Base-by-base conservation (phyloP, 2,888 invertebrate species). In the Halictus ligatus region DNA sequence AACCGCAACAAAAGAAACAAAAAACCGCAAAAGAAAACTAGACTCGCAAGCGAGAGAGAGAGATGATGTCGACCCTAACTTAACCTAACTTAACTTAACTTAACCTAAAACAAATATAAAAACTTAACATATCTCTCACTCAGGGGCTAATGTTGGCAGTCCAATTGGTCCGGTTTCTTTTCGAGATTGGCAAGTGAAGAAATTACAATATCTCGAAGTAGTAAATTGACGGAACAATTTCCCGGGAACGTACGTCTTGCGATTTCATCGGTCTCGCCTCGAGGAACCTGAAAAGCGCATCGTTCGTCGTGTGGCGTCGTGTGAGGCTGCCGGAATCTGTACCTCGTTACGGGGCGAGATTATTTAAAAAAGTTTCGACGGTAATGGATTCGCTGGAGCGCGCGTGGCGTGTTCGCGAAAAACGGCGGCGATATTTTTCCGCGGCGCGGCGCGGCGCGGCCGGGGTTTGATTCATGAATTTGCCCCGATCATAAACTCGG, bases 401-500 rank as follows among this genome's bases (percentile, higher is more conserved):
- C 35, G 54, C n/a, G 40, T n/a, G 5, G 54, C 58, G 83, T 35
- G 67, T 35, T 85, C 85, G 76, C n/a, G 67, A 85, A 76, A 80
- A 85, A 85, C 80, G 58, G 25, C 46, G 64, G 72, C 72, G 75
- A 58, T 78, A 85, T 75, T 85, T 85, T 85, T 85, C 58, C 40
- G 1, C 80, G 72, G 4, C n/a, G 10, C 54, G 54, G 21, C 50
- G 18, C 7, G 58, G 54, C 54, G 10, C 10, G 58, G 58, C 58
- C 58, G 75, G 46, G 40, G 54, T 54, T 74, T 82, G 82, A 79
- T 86, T 86, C 86, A 86, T 82, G 86, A 82, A 82, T 86, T 86
- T 72, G 71, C 71, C 40, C 69, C 81, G 86, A 86, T 86, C 86
- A 81, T 82, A 86, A 86, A 86, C 82, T 75, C 82, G 54, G n/a